These are phyloP conservation scores for Helostoma temminkii DNA, from an alignment of 2,797 vertebrate genomes.

Conservation along the genomic window DNA sequence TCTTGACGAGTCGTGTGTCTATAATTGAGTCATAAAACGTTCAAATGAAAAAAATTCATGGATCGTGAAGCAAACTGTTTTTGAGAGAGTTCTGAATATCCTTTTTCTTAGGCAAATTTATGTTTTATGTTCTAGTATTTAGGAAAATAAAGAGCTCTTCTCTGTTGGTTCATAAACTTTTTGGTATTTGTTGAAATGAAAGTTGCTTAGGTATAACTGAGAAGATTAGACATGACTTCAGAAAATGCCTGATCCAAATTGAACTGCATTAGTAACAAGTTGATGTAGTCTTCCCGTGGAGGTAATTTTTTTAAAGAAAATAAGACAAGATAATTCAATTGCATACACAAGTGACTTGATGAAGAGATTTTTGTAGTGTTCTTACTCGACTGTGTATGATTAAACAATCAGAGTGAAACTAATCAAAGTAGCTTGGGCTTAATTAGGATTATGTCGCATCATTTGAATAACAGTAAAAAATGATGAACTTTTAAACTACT, in stretches of 20 bases:
- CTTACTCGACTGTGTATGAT: not conserved
- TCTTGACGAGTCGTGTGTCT: too few relatives aligned
- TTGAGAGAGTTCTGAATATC: too few relatives aligned
- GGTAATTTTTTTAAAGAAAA: not conserved
- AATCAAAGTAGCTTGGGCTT: not conserved
- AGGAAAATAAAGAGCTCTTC: not conserved
- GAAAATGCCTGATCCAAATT: not conserved
- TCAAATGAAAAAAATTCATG: too few relatives aligned
- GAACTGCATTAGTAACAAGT: not conserved
- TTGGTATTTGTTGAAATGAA: too few relatives aligned
- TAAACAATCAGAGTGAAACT: not conserved
- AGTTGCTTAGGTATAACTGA: not conserved
- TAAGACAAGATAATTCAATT: not conserved
- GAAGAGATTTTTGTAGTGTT: not conserved
- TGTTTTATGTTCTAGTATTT: too few relatives aligned
- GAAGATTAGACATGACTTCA: not conserved
- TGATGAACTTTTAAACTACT: not conserved
- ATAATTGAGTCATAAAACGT: too few relatives aligned
- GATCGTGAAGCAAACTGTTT: too few relatives aligned
- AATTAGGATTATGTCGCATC: not conserved
- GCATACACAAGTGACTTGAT: not conserved
- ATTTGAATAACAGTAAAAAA: not conserved
- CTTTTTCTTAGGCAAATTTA: too few relatives aligned
- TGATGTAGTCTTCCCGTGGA: not conserved
- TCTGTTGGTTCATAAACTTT: too few relatives aligned